Percentiles rank a stretch among this genome's conserved stretches.
These are phyloP conservation scores for Asarcornis scutulata DNA, from an alignment of 2,113 vertebrate species.

Conservation along the genomic window DNA sequence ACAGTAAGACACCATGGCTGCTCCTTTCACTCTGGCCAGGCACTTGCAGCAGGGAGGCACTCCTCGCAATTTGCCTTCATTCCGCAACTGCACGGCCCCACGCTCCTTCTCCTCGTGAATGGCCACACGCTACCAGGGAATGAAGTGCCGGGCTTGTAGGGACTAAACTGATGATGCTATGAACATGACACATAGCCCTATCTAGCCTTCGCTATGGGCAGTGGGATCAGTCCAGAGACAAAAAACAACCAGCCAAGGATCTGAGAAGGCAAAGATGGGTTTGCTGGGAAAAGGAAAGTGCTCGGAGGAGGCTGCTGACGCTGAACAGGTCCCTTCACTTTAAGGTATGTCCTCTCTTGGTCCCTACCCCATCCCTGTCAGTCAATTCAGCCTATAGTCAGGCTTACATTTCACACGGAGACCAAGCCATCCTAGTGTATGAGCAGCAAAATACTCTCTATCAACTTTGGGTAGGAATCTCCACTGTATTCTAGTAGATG, in stretches of 20 bases:
- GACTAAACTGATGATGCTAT: fast-evolving
- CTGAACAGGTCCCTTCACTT: background rate
- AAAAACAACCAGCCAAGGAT: background rate
- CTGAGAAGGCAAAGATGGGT: background rate
- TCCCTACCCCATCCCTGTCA: background rate
- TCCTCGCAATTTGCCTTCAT: background rate
- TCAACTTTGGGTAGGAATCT: background rate
- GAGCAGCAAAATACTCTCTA: background rate
- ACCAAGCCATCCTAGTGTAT: background rate
- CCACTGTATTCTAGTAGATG: background rate
- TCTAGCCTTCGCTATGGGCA: fast-evolving
- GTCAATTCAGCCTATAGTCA: background rate
- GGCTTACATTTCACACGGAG: background rate
- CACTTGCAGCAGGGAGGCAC: background rate
- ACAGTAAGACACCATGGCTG: background rate
- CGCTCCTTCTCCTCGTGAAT: too few species aligned
- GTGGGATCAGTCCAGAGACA: background rate
- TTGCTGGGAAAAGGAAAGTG: background rate
- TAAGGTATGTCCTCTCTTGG: background rate
- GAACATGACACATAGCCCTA: fast-evolving
- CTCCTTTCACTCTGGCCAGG: background rate
- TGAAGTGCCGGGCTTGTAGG: background rate
- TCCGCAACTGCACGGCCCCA: background rate
- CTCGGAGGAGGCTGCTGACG: background rate
- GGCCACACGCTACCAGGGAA: background rate